Conservation (phyloP, 2,797 vertebrate genomes). For the Myiothlypis coronata region DNA sequence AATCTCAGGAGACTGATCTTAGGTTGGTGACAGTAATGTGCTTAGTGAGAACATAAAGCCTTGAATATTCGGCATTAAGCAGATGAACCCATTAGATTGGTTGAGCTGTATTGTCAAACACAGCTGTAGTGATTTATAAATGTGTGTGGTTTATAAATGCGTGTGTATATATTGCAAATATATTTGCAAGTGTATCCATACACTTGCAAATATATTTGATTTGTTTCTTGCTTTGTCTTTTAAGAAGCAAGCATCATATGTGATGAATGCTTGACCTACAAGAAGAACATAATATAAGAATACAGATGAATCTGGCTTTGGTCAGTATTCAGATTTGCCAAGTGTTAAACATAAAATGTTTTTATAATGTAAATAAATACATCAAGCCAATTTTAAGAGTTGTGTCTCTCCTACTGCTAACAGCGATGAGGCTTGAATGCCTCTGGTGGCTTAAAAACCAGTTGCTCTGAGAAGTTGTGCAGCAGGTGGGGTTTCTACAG, state of each 20-base stretch:
- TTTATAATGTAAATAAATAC: not conserved
- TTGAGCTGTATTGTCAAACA: not conserved
- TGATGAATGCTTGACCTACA: not conserved
- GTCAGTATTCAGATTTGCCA: not conserved
- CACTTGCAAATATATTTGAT: not conserved
- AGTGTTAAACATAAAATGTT: not conserved
- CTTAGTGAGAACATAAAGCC: not conserved
- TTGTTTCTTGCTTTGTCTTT: not conserved
- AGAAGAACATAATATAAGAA: not conserved
- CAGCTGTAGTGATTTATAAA: not conserved
- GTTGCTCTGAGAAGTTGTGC: not conserved
- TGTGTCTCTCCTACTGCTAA: accelerated
- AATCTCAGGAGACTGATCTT: not conserved
- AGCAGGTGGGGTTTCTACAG: not conserved
- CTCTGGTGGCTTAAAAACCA: not conserved
- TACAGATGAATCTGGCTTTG: not conserved
- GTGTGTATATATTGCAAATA: not conserved
- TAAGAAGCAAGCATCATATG: not conserved
- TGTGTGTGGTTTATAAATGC: not conserved
- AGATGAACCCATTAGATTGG: not conserved
- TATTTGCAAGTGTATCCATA: not conserved
- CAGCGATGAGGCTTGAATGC: not conserved
- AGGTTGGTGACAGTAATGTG: not conserved
- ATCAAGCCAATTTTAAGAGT: not conserved
- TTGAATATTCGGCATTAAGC: not conserved